Evolutionary conservation across 2,888 invertebrate species (phyloP).

Genomic region (Mesorhabditis spiculigera): DNA sequence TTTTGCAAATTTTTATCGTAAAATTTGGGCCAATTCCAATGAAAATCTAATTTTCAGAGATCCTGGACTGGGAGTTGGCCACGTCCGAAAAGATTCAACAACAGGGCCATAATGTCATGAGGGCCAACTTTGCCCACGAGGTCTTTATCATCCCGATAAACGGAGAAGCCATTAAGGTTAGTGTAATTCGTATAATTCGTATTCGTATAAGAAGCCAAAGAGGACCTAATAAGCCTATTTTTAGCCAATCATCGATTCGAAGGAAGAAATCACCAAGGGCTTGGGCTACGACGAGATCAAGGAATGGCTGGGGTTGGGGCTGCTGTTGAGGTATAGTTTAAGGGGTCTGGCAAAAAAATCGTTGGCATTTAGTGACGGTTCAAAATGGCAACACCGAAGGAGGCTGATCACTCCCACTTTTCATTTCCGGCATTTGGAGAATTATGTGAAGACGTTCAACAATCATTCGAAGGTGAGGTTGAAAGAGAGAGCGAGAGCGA

Average conservation of each 20-base stretch:
- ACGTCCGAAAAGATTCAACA: not conserved
- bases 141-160: not conserved
- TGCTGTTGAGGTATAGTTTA: not conserved
- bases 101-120: not conserved
- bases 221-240: not conserved
- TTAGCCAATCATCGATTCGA: slow-evolving; percentile 2
- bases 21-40: too few relatives aligned
- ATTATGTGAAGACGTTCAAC: slow-evolving; percentile 3
- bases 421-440: not conserved
- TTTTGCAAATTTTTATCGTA: too few relatives aligned
- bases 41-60: not conserved
- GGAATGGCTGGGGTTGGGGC: slow-evolving; percentile 5
- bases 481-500: too few relatives aligned
- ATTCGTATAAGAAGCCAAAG: not conserved
- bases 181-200: not conserved
- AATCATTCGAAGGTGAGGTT: not conserved
- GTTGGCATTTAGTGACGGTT: not conserved
- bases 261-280: not conserved
- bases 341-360: too few relatives aligned
- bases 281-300: not conserved
- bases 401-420: slow-evolving; percentile 4
- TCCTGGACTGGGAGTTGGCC: not conserved
- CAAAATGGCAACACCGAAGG: not conserved
- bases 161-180: not conserved
- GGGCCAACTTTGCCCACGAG: slow-evolving; percentile 1